phyloP scores from a whole-genome alignment of 2,113 vertebrate species.

The Meriones unguiculatus region DNA sequence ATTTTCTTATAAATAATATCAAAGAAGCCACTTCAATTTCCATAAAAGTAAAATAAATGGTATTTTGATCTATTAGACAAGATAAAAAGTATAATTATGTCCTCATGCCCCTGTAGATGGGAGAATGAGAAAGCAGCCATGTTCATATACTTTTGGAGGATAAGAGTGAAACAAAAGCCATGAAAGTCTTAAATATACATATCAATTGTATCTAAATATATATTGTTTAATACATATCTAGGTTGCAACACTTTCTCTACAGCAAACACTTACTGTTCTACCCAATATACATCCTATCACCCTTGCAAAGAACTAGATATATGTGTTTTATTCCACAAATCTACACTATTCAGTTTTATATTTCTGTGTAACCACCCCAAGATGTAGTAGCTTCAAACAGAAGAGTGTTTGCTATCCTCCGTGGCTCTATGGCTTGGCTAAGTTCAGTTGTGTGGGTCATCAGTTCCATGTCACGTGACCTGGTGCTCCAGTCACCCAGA shows the following conservation, averaged over 20 bases:
- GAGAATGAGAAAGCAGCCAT: not conserved
- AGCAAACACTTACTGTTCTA: not conserved
- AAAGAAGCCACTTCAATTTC: slow-evolving; percentile 55
- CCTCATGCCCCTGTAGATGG: not conserved
- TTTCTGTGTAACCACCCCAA: not conserved
- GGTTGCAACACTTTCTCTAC: not conserved
- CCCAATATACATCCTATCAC: not conserved
- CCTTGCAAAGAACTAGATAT: not conserved
- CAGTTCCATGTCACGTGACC: not conserved
- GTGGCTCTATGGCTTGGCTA: not conserved
- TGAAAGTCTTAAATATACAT: not conserved
- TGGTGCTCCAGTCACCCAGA: not conserved
- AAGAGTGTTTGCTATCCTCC: not conserved
- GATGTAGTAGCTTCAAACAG: not conserved
- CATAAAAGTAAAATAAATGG: slow-evolving; percentile 54
- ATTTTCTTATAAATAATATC: slow-evolving; percentile 61
- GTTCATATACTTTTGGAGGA: not conserved
- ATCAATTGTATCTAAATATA: not conserved
- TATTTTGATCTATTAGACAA: slow-evolving; percentile 55
- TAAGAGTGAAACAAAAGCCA: not conserved
- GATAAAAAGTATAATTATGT: slow-evolving; percentile 49
- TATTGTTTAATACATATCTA: not conserved
- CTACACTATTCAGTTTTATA: not conserved
- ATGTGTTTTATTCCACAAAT: not conserved
- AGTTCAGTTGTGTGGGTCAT: not conserved